These are phyloP conservation scores for Andrena minutula DNA, from an alignment of 2,888 invertebrate species.

Conservation along the genomic window DNA sequence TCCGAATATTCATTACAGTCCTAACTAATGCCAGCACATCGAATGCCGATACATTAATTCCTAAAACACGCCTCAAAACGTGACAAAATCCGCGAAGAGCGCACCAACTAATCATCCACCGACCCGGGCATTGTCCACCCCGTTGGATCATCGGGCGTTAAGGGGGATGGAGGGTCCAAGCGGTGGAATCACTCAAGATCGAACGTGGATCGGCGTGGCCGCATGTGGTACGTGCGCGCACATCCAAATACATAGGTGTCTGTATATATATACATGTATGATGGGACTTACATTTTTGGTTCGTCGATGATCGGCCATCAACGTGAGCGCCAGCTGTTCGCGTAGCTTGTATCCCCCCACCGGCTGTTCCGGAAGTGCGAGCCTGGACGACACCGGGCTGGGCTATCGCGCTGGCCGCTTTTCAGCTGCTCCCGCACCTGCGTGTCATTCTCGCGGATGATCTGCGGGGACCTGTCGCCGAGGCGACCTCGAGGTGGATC, in stretches of 20 bases:
- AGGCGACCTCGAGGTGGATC: constrained; percentile 25
- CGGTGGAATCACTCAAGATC: background rate
- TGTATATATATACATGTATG: constrained; percentile 3
- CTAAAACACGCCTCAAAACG: no score
- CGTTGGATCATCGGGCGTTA: background rate
- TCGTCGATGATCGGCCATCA: constrained; percentile 84
- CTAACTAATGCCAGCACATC: no score
- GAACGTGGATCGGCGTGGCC: constrained; percentile 4
- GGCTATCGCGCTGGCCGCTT: constrained; percentile 37
- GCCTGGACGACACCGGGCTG: constrained; percentile 54
- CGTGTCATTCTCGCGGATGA: constrained; percentile 63
- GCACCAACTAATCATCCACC: background rate
- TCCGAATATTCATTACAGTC: no score
- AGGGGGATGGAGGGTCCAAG: background rate
- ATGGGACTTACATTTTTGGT: constrained; percentile 83
- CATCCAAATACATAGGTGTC: background rate
- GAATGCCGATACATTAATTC: no score
- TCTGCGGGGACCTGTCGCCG: constrained; percentile 46
- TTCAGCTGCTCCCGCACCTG: constrained; percentile 70
- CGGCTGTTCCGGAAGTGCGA: constrained; percentile 59
- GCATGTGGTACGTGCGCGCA: background rate
- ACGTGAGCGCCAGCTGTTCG: constrained; percentile 75
- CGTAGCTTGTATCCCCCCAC: constrained; percentile 57
- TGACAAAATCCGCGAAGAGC: no score
- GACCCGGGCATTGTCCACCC: background rate